Evolutionary conservation across 2,113 vertebrate genomes (phyloP), one percentile per base, ranked within the genome.

Genomic region (Spheniscus mendiculus): DNA sequence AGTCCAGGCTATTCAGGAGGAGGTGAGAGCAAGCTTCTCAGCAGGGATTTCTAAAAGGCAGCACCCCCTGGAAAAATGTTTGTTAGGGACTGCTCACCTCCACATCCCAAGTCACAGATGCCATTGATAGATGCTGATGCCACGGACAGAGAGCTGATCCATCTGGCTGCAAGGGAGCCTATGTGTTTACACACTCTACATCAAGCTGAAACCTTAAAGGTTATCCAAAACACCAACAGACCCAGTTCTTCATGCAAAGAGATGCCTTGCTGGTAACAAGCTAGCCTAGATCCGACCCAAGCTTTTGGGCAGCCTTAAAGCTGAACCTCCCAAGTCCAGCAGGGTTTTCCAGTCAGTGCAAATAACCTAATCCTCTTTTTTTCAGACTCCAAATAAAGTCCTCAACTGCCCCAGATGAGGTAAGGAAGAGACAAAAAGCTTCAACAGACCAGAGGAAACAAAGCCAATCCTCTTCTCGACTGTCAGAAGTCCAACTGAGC

Each of bases 61-160:
- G 63, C 50, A 77, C 1, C 42, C 45, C 25, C 20, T 30, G 29
- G 55, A 34, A 56, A 38, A 80, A 73, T 0, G 1, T 74, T 55
- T 58, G 11, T 40, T 40, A 77, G 34, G 44, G 20, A 53, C 56
- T 44, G 18, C 38, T 82, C n/a, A 17, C 38, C 20, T 63, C 47
- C 2, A 5, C 32, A 69, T 69, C 26, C 38, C 72, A 52, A 69
- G 20, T 52, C 80, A 42, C 15, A 83, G 70, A 17, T 65, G 36
- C 19, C 3, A 1, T 9, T 47, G 36, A 53, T 3, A 69, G 55
- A 49, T 5, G 27, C n/a, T 0, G 0, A 38, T 12, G 49, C 23
- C 34, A 40, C 3, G 1, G n/a, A 30, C 0, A 38, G 15, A 34
- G 29, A 72, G 49, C 4, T 23, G 73, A 70, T 49, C 34, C 38